Conservation (phyloP, 2,888 invertebrate genomes). For the Ormyrus thymus region DNA sequence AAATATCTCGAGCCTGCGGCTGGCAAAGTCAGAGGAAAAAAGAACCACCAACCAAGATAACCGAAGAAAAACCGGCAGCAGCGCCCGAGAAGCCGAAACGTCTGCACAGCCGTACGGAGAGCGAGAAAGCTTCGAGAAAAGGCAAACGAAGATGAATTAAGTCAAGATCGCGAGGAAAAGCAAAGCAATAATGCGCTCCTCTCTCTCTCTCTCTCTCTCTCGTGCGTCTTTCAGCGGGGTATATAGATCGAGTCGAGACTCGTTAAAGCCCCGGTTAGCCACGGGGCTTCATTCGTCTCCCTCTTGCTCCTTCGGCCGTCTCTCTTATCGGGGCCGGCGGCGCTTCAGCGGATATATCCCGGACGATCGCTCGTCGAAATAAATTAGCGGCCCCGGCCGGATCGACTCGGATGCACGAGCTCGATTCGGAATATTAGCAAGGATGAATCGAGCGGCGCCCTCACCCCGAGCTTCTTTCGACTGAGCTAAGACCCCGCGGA, state of each 20-base stretch:
- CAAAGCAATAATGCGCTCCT: constrained; percentile 29
- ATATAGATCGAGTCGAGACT: constrained; percentile 11
- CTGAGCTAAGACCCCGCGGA: not conserved
- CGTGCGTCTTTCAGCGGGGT: not conserved
- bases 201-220: not conserved
- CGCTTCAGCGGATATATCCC: constrained; percentile 1
- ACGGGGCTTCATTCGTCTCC: constrained; percentile 22
- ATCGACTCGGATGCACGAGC: constrained; percentile 11
- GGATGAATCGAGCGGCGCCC: constrained; percentile 24
- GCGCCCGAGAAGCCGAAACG: not conserved
- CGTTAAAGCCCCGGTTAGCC: constrained; percentile 3
- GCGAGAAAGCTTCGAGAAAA: constrained; percentile 7
- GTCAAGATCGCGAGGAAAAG: constrained; percentile 7
- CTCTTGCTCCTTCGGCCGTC: not conserved
- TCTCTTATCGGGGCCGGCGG: constrained; percentile 26
- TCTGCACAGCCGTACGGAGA: not conserved
- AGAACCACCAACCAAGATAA: not conserved
- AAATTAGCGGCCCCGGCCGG: constrained; percentile 29
- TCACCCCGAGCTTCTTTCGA: not conserved
- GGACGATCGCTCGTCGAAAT: constrained; percentile 10
- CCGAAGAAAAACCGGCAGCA: not conserved
- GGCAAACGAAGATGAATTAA: constrained; percentile 46
- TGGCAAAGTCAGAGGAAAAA: not conserved
- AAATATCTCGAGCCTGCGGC: not conserved
- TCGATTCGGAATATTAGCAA: constrained; percentile 25